These are phyloP conservation scores for Atta texana DNA, from an alignment of 1,140 invertebrate genomes.

Conservation along the genomic window DNA sequence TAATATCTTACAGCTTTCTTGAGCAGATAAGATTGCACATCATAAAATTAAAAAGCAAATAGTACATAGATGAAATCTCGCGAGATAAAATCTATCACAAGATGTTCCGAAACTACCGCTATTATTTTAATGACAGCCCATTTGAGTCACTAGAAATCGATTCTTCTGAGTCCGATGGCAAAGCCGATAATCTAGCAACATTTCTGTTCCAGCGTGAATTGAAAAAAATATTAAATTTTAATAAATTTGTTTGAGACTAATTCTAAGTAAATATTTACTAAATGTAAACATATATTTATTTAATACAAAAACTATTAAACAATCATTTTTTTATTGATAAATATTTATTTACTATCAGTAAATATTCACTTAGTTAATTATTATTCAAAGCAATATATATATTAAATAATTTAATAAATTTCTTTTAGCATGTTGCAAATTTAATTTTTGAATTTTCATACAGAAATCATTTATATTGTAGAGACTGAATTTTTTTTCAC, in stretches of 20 bases:
- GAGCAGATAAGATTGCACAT: not conserved
- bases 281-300: too few relatives aligned
- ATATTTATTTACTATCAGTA: too few relatives aligned
- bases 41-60: constrained; percentile 34
- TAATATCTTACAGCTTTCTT: constrained; percentile 11
- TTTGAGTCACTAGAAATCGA: constrained; percentile 15
- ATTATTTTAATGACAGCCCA: constrained; percentile 43
- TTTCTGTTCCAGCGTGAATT: not conserved
- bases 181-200: not conserved
- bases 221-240: too few relatives aligned
- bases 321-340: too few relatives aligned
- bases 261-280: too few relatives aligned
- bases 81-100: constrained; percentile 38
- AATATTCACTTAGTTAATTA: too few relatives aligned
- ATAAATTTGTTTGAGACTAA: too few relatives aligned
- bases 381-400: too few relatives aligned
- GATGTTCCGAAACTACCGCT: constrained; percentile 20
- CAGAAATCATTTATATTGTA: not conserved
- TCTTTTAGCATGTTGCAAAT: too few relatives aligned
- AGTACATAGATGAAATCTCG: not conserved
- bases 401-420: too few relatives aligned
- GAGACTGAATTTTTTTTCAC: not conserved
- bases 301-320: too few relatives aligned
- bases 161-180: not conserved
- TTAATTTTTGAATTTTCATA: not conserved